Evolutionary conservation across 1,140 invertebrate genomes (phyloP).

Genomic region (Eumeta japonica): DNA sequence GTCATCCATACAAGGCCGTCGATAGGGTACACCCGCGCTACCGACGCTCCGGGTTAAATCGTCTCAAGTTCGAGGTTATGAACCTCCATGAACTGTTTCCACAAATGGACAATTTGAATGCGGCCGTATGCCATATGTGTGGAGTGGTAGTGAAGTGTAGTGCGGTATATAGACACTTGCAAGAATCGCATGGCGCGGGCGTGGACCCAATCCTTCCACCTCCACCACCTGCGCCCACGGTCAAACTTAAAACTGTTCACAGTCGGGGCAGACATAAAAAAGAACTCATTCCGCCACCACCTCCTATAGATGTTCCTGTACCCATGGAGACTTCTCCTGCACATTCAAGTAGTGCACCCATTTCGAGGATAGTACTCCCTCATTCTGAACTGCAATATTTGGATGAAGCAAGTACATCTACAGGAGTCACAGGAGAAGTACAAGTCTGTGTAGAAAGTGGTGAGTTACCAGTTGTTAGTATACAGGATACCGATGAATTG

Average conservation of each 20-base stretch:
- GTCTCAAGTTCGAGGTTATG: conserved; percentile 46
- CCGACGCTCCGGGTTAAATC: conserved; percentile 40
- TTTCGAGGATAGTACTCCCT: conserved; percentile 39
- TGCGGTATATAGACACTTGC: conserved; percentile 61
- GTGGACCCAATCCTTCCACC: conserved; percentile 37
- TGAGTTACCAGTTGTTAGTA: conserved; percentile 51
- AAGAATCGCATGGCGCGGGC: conserved; percentile 30
- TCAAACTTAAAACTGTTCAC: conserved; percentile 23
- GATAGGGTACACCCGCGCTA: conserved; percentile 17
- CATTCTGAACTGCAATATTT: conserved; percentile 47
- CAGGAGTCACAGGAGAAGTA: conserved; percentile 36
- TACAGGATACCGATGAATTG: conserved; percentile 48
- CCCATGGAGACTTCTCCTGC: conserved; percentile 38
- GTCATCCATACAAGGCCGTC: conserved; percentile 29
- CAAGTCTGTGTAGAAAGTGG: conserved; percentile 46
- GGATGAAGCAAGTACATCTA: conserved; percentile 39
- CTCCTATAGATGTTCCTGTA: conserved; percentile 32
- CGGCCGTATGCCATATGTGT: conserved; percentile 65
- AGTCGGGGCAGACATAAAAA: conserved; percentile 45
- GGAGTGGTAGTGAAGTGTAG: conserved; percentile 64
- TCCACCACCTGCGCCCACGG: conserved; percentile 35
- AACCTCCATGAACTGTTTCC: conserved; percentile 65
- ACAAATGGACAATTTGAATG: conserved; percentile 63
- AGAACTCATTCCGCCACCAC: conserved; percentile 30
- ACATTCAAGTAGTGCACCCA: conserved; percentile 34